Base-by-base conservation (phyloP, 2,113 vertebrate genomes). In the Andinoacara biseriatus region DNA sequence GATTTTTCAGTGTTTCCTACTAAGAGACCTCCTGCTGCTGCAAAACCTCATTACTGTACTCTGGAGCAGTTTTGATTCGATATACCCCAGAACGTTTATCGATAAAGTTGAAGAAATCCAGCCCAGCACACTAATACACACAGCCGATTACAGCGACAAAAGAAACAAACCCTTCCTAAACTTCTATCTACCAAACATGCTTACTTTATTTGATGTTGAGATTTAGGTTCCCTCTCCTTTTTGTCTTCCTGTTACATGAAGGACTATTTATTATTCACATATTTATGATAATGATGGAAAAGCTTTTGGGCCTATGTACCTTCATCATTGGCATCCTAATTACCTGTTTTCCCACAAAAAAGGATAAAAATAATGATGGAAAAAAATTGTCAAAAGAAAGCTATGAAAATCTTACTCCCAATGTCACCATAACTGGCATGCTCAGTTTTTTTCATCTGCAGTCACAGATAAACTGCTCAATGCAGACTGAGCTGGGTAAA, bases 1-100 rank as follows among this genome's bases (percentile, higher is more conserved):
- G 79, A 89, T 86, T 89, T 84, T 85, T 67, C 31, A 52, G 40
- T 74, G 78, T 81, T 88, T 86, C 79, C 59, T 76, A 76, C 76
- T 74, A 65, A 58, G 74, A 76, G 72, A 76, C 63, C 78, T 86
- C 74, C 61, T 72, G 61, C 49, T 76, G 85, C 31, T 62, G 77
- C 2, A 22, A 81, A 91, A 91, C 14, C 80, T 85, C 82, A 85
- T 88, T 87, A 86, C 40, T 57, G 61, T 33, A 85, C 35, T 74
- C 35, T 46, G 24, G 58, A 85, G 76, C 38, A 10, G 26, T 2
- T 40, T 40, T 78, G 62, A 83, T 82, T 67, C 58, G 80, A 76
- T 67, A 82, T 65, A 31, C 58, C 61, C 1, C 5, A 57, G 46
- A 80, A 24, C 0, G 3, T 29, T 80, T 60, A 14, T 43, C 31